Evolutionary conservation across 2,113 vertebrate genomes (phyloP).

Genomic region (Mungos mungo): DNA sequence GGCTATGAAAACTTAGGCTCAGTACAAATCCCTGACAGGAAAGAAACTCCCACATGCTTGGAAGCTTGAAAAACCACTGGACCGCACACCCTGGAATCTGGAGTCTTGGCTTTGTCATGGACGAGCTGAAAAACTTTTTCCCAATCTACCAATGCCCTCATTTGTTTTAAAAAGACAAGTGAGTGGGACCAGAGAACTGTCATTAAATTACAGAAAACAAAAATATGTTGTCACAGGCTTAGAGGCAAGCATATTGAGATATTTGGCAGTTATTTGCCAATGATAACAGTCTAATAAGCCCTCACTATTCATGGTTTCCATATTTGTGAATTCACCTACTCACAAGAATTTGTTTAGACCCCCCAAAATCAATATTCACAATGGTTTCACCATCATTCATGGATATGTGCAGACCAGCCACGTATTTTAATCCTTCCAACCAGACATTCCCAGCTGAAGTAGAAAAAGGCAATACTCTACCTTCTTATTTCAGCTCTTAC

Average conservation of each 20-base stretch:
- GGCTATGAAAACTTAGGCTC: background rate
- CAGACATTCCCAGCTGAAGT: background rate
- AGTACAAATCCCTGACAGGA: background rate
- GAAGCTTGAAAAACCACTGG: background rate
- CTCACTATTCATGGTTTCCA: background rate
- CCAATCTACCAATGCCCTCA: background rate
- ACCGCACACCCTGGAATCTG: background rate
- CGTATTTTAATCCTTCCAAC: background rate
- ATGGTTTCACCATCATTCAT: background rate
- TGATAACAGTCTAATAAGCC: background rate
- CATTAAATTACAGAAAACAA: background rate
- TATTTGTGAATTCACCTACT: background rate
- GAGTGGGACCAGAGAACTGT: background rate
- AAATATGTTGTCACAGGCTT: background rate
- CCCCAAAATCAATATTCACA: background rate
- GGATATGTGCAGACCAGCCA: background rate
- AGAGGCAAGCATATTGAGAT: background rate
- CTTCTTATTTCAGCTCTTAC: background rate
- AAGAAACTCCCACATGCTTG: background rate
- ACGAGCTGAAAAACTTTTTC: background rate
- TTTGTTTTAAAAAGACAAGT: background rate
- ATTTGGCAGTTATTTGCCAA: background rate
- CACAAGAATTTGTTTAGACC: background rate
- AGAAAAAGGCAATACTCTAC: background rate
- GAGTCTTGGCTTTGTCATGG: background rate